Percentiles rank a stretch among this genome's conserved stretches.
phyloP scores from a whole-genome alignment of 2,113 vertebrate genomes.

The Podarcis raffonei region DNA sequence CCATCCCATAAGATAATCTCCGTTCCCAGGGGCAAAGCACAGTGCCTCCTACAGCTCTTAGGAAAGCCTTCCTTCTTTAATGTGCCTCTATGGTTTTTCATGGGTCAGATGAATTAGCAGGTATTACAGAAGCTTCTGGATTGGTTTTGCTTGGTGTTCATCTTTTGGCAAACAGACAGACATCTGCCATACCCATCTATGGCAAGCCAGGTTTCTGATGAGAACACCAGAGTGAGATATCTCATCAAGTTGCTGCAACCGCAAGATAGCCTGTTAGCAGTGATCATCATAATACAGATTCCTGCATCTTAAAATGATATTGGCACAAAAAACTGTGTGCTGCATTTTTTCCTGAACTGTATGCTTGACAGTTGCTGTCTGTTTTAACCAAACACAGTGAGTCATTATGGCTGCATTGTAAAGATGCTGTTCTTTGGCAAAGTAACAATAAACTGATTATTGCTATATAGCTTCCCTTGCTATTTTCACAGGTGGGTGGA shows the following conservation, averaged over 20 bases:
- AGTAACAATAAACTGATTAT: constrained; percentile 57
- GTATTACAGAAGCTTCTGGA: constrained; percentile 37
- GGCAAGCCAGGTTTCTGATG: constrained; percentile 34
- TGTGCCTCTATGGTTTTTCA: neutral
- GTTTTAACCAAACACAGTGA: constrained; percentile 65
- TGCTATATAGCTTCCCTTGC: constrained; percentile 38
- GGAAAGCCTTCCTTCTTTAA: constrained; percentile 43
- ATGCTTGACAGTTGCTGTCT: constrained; percentile 69
- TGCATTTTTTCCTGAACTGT: constrained; percentile 51
- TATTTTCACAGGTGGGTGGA: constrained; percentile 32
- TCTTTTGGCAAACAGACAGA: constrained; percentile 66
- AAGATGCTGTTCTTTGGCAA: constrained; percentile 65
- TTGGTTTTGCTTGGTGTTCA: constrained; percentile 56
- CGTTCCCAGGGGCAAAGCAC: neutral
- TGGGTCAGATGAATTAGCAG: neutral
- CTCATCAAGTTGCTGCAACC: constrained; percentile 67
- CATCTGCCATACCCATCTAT: constrained; percentile 42
- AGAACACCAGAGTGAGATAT: constrained; percentile 47
- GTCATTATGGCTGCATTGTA: constrained; percentile 51
- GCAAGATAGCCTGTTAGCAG: constrained; percentile 53
- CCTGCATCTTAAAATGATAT: neutral
- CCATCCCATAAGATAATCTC: neutral
- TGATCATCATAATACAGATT: constrained; percentile 19
- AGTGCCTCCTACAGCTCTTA: constrained; percentile 34
- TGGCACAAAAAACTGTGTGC: constrained; percentile 3